These are phyloP conservation scores for Ichneumoninae sp. DNA, from an alignment of 2,888 invertebrate genomes.

Conservation along the genomic window DNA sequence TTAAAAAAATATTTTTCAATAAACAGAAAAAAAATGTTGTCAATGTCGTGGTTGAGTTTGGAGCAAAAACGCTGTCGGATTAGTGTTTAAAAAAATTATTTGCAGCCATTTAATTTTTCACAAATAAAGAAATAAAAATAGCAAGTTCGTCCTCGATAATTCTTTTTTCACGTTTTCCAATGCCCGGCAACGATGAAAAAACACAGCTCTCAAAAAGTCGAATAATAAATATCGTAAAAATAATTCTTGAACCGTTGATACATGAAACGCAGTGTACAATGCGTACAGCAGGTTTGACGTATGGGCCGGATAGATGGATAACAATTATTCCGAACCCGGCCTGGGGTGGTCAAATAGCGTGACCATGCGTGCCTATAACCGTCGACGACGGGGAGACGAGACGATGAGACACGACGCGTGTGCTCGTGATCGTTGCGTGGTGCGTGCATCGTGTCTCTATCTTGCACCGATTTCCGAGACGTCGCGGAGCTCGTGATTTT, in stretches of 20 bases:
- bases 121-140: background rate
- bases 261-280: slow-evolving; percentile 23
- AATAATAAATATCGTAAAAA: slow-evolving; percentile 28
- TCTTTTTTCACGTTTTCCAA: background rate
- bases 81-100: background rate
- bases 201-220: background rate
- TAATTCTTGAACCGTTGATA: slow-evolving; percentile 22
- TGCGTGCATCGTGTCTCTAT: slow-evolving; percentile 27
- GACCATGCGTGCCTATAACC: slow-evolving; percentile 78
- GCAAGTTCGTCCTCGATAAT: too few relatives aligned
- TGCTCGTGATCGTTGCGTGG: slow-evolving; percentile 51
- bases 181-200: background rate
- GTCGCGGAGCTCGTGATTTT: background rate
- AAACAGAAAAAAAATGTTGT: background rate
- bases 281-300: slow-evolving; percentile 77
- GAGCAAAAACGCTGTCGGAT: background rate
- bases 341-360: slow-evolving; percentile 84
- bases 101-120: background rate
- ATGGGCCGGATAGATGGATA: slow-evolving; percentile 84
- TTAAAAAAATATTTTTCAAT: background rate
- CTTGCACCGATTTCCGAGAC: slow-evolving; percentile 38
- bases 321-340: slow-evolving; percentile 82
- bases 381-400: slow-evolving; percentile 59
- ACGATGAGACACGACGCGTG: slow-evolving; percentile 47
- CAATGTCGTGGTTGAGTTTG: background rate